phyloP scores from a whole-genome alignment of 2,888 invertebrate genomes.

The Chrysodeixis includens region DNA sequence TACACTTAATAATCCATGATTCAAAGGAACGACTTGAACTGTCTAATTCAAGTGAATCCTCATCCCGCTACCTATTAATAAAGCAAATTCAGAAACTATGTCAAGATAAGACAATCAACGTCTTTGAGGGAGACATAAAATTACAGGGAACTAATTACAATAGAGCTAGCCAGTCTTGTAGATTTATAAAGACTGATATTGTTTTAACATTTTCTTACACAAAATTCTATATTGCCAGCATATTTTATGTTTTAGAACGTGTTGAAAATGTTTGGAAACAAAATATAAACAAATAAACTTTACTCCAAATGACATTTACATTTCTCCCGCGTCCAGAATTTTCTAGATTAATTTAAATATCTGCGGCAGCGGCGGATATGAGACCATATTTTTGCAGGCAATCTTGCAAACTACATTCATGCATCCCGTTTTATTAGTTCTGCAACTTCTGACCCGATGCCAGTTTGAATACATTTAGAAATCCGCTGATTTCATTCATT shows the following conservation, averaged over 20 bases:
- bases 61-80: neutral
- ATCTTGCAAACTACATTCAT: slow-evolving; percentile 14
- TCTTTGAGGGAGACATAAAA: neutral
- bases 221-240: too few species aligned
- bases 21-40: slow-evolving; percentile 1
- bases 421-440: slow-evolving; percentile 15
- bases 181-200: too few species aligned
- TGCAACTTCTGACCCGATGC: slow-evolving; percentile 2
- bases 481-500: slow-evolving; percentile 52
- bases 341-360: neutral
- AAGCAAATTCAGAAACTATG: slow-evolving; percentile 1
- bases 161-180: too few species aligned
- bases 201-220: too few species aligned
- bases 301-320: neutral
- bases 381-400: slow-evolving; percentile 2
- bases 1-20: neutral
- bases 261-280: too few species aligned
- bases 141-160: neutral
- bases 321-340: neutral
- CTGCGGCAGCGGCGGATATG: neutral
- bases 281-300: neutral
- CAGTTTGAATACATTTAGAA: slow-evolving; percentile 44
- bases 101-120: neutral
- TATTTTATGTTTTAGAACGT: too few species aligned
- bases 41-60: neutral